These are phyloP conservation scores for Anomalospiza imberbis DNA, from an alignment of 2,797 vertebrate genomes.

Conservation along the genomic window DNA sequence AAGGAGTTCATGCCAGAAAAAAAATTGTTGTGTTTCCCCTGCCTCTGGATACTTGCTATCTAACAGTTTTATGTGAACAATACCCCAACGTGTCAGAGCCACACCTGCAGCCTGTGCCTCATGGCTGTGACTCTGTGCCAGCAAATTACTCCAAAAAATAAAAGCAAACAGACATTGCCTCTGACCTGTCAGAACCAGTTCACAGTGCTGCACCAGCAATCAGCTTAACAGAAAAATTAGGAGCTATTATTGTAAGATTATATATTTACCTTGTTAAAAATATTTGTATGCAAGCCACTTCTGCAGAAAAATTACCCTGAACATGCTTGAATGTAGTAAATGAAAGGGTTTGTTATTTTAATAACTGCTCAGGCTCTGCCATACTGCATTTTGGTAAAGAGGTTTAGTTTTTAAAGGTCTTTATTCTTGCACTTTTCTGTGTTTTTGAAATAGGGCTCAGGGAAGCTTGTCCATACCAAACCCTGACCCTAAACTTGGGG, in stretches of 20 bases:
- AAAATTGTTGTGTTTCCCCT: neutral
- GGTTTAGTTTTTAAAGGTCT: slow-evolving; percentile 43
- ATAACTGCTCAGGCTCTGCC: slow-evolving; percentile 35
- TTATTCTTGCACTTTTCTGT: neutral
- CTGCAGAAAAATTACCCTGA: slow-evolving; percentile 58
- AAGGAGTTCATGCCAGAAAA: neutral
- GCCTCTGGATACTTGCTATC: slow-evolving; percentile 41
- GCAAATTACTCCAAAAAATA: slow-evolving; percentile 53
- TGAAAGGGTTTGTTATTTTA: slow-evolving; percentile 67
- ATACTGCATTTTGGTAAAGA: slow-evolving; percentile 45
- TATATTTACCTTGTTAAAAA: slow-evolving; percentile 69
- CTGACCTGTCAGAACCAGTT: slow-evolving; percentile 68
- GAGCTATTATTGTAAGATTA: slow-evolving; percentile 65
- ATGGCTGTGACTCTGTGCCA: slow-evolving; percentile 37
- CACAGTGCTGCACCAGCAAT: slow-evolving; percentile 46
- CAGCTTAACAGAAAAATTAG: slow-evolving; percentile 68
- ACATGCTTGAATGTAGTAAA: slow-evolving; percentile 53
- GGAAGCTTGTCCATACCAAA: neutral
- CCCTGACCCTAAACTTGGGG: slow-evolving; percentile 33
- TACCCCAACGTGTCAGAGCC: slow-evolving; percentile 25
- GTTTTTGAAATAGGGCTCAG: neutral
- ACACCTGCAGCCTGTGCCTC: slow-evolving; percentile 58
- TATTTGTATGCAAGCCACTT: slow-evolving; percentile 69
- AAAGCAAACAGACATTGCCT: slow-evolving; percentile 67
- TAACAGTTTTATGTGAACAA: slow-evolving; percentile 39